phyloP scores from a whole-genome alignment of 2,113 vertebrate species.

The Montifringilla adamsi region DNA sequence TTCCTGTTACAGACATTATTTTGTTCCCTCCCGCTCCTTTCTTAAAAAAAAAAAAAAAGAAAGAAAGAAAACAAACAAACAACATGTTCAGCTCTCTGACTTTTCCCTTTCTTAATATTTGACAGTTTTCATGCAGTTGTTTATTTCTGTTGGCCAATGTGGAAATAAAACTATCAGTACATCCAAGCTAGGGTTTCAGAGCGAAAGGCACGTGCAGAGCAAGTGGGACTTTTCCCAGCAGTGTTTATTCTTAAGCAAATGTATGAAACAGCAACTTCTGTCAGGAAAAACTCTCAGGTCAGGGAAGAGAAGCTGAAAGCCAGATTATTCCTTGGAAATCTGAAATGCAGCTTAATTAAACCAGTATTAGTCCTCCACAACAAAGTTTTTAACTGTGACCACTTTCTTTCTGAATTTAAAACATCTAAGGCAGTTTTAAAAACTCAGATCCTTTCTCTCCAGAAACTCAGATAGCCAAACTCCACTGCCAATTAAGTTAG shows the following conservation, averaged over 20 bases:
- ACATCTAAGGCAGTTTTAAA: background rate
- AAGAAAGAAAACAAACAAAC: background rate
- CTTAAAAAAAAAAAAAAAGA: background rate
- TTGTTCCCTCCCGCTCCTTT: background rate
- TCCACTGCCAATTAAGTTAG: background rate
- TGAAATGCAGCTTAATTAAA: constrained; percentile 2
- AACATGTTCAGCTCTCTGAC: background rate
- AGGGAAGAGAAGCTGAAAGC: background rate
- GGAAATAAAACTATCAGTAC: background rate
- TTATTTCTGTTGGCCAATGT: background rate
- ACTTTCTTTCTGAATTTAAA: constrained; percentile 1
- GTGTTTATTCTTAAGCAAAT: background rate
- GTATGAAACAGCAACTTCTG: background rate
- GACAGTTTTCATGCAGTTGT: background rate
- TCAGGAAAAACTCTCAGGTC: background rate
- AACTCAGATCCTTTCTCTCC: background rate
- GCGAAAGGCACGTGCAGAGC: background rate
- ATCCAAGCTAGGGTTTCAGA: background rate
- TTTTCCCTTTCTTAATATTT: background rate
- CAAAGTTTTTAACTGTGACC: background rate
- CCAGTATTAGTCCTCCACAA: background rate
- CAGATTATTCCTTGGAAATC: background rate
- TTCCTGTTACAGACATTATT: background rate
- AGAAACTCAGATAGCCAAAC: background rate
- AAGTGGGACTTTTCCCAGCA: background rate